Percentiles rank a stretch among this genome's conserved stretches.
Conservation (phyloP, 2,888 invertebrate genomes). For the Muscina levida region DNA sequence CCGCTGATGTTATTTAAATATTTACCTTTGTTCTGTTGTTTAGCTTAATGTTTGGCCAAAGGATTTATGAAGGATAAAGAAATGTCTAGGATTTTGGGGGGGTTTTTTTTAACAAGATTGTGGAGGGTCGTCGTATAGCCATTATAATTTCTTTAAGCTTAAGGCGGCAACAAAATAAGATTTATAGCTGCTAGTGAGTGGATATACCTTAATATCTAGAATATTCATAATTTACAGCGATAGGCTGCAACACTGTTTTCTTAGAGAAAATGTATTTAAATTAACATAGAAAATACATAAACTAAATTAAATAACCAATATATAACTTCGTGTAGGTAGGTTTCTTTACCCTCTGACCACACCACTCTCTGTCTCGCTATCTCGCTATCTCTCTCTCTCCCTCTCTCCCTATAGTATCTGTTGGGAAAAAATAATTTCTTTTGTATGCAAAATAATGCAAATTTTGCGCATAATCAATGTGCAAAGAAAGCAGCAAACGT, state of each 20-base stretch:
- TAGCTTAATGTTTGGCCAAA: not conserved
- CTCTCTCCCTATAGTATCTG: conserved; percentile 3
- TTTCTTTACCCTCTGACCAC: too few species aligned
- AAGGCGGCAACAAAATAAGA: conserved; percentile 9
- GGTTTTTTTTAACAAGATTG: not conserved
- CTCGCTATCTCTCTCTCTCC: not conserved
- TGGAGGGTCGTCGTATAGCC: not conserved
- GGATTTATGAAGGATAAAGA: not conserved
- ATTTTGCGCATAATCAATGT: conserved; percentile 40
- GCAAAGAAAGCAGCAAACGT: not conserved
- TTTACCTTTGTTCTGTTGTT: conserved; percentile 19
- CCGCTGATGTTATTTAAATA: not conserved
- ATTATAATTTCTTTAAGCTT: not conserved
- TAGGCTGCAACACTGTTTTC: too few species aligned
- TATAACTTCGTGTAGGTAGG: too few species aligned
- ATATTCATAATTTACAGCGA: too few species aligned
- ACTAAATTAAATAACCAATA: conserved; percentile 33
- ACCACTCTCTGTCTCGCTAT: too few species aligned
- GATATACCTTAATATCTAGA: too few species aligned
- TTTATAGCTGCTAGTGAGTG: conserved; percentile 26
- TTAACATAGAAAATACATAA: conserved; percentile 51
- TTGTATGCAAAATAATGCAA: conserved; percentile 49
- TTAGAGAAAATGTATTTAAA: too few species aligned
- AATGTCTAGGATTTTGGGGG: not conserved
- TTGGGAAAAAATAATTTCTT: conserved; percentile 41